These are phyloP conservation scores for Macropodus opercularis DNA, from an alignment of 2,797 vertebrate species.

Conservation along the genomic window DNA sequence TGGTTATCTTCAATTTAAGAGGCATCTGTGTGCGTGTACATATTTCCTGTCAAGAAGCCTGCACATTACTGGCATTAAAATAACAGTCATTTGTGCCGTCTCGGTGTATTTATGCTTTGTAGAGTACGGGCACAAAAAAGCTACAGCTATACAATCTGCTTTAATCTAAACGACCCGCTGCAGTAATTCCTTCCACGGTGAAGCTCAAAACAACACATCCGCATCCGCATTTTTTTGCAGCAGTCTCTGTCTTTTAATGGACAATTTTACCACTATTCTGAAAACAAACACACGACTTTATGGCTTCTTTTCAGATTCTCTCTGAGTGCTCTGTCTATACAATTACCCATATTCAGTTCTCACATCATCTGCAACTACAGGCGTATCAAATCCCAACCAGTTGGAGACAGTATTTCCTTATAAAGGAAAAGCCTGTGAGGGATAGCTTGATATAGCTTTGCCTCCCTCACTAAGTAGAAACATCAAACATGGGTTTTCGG, in stretches of 20 bases:
- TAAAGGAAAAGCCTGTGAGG: slow-evolving; percentile 79
- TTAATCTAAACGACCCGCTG: slow-evolving; percentile 37
- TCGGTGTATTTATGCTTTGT: slow-evolving; percentile 17
- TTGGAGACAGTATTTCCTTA: slow-evolving; percentile 79
- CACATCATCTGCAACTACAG: slow-evolving; percentile 71
- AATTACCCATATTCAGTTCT: slow-evolving; percentile 75
- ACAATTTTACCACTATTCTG: slow-evolving; percentile 35
- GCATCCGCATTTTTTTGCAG: slow-evolving; percentile 23
- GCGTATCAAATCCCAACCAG: slow-evolving; percentile 77
- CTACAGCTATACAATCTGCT: slow-evolving; percentile 36
- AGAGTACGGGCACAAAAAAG: slow-evolving; percentile 38
- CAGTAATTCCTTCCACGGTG: slow-evolving; percentile 44
- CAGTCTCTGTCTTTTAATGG: slow-evolving; percentile 14
- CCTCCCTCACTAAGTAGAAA: slow-evolving; percentile 81
- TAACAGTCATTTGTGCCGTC: slow-evolving; percentile 47
- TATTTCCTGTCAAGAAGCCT: slow-evolving; percentile 46
- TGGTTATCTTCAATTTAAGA: slow-evolving; percentile 66
- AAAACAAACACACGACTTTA: slow-evolving; percentile 60
- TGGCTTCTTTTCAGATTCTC: slow-evolving; percentile 45
- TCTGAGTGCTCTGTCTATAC: slow-evolving; percentile 63
- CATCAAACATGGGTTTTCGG: slow-evolving; percentile 82
- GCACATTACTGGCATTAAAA: slow-evolving; percentile 44
- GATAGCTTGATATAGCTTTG: slow-evolving; percentile 80
- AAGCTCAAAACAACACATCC: slow-evolving; percentile 20
- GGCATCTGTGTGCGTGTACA: slow-evolving; percentile 50